Base-by-base conservation (phyloP, 2,113 vertebrate species). In the Anguilla japonica region DNA sequence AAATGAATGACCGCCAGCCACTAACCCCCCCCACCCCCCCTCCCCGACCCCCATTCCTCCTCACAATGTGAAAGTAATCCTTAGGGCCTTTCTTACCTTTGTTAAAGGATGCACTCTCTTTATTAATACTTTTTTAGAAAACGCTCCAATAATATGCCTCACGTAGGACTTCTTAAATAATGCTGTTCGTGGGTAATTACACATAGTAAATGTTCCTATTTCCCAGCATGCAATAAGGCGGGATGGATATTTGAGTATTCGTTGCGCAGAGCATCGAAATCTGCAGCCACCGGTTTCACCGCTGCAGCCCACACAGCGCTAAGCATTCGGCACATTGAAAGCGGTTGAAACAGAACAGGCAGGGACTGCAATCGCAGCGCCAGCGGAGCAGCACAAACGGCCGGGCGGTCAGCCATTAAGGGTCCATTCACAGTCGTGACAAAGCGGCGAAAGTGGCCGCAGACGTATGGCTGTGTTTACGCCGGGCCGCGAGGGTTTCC, bases 391-490 rank as follows among this genome's bases (percentile, higher is more conserved):
- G 84, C 78, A 41, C 67, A 71, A 75, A 88, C 90, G 84, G 87
- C 87, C 92, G 94, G 91, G 83, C 91, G 90, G 93, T 94, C 93
- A 16, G 40, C 39, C 40, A 94, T 94, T 94, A 94, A 89, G 90
- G 91, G 94, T 95, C 94, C 93, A 95, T 96, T 94, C 88, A 92
- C 89, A 91, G 92, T 91, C 91, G 90, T 93, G 91, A 94, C 92
- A 93, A 89, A 91, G 88, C 91, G 92, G 93, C 90, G 91, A 94
- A 93, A 95, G 93, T 94, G 34, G 94, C 88, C 85, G 86, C 90
- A 93, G 95, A 95, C 94, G 94, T 94, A 94, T 91, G 90, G 93
- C 92, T 94, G 88, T 93, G 92, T 93, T 94, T 90, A 91, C 91
- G 89, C 80, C 86, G 87, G 85, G 86, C 89, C 84, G 87, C 89